A percentile compares a stretch with the other conserved stretches of the same genome.
Conservation (phyloP, 2,797 vertebrate genomes). For the Decapterus maruadsi region DNA sequence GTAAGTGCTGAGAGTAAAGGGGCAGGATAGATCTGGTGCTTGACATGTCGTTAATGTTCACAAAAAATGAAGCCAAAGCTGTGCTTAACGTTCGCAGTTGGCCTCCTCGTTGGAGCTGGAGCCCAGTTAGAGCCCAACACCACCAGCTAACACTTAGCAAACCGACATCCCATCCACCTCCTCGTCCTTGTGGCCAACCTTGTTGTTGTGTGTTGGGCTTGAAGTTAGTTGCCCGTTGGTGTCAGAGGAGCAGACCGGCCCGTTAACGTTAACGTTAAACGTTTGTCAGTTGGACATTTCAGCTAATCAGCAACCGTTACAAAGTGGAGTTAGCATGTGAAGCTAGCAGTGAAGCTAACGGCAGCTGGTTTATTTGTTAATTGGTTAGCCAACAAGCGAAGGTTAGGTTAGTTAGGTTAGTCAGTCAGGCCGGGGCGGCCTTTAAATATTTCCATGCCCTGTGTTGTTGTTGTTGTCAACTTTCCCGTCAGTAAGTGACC, state of each 20-base stretch:
- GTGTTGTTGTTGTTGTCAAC: slow-evolving; percentile 56
- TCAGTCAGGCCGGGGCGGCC: slow-evolving; percentile 58
- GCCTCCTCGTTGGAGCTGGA: slow-evolving; percentile 31
- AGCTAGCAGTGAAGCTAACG: slow-evolving; percentile 37
- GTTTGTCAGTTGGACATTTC: neutral
- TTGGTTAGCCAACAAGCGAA: slow-evolving; percentile 40
- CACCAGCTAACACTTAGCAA: slow-evolving; percentile 44
- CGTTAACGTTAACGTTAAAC: neutral
- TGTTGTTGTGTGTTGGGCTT: slow-evolving; percentile 43
- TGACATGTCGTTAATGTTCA: slow-evolving; percentile 6
- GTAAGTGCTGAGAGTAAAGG: slow-evolving; percentile 52
- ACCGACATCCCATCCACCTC: slow-evolving; percentile 32
- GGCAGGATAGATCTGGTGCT: slow-evolving; percentile 12
- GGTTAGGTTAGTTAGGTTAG: slow-evolving; percentile 18
- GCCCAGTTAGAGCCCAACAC: slow-evolving; percentile 14
- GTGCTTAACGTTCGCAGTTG: slow-evolving; percentile 29
- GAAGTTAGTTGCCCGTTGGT: slow-evolving; percentile 40
- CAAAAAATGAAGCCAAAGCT: neutral
- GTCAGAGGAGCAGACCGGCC: slow-evolving; percentile 7
- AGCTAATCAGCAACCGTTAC: neutral
- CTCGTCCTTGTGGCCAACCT: slow-evolving; percentile 81
- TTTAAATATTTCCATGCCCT: slow-evolving; percentile 21
- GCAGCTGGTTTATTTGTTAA: slow-evolving; percentile 27
- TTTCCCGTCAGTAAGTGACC: slow-evolving; percentile 24
- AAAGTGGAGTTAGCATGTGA: slow-evolving; percentile 13